phyloP scores from a whole-genome alignment of 2,888 invertebrate species.

The Eudemis profundana region DNA sequence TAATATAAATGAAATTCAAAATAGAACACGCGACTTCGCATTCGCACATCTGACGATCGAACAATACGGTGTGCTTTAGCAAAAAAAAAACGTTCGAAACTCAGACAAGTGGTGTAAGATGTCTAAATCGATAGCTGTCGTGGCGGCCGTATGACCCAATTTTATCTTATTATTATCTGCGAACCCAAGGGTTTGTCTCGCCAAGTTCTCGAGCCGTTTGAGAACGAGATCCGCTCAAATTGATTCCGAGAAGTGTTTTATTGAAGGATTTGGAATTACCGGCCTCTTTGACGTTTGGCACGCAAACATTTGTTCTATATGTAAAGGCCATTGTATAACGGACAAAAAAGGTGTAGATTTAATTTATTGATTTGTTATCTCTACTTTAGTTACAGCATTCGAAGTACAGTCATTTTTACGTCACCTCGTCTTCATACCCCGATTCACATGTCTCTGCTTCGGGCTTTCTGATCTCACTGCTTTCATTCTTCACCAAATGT shows the following conservation, averaged over 20 bases:
- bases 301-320: not conserved
- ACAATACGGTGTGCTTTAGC: not conserved
- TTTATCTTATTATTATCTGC: conserved; percentile 52
- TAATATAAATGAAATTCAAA: not conserved
- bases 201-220: conserved; percentile 44
- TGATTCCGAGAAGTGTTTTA: conserved; percentile 25
- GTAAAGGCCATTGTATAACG: not conserved
- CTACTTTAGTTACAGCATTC: too few relatives aligned
- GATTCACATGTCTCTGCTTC: too few relatives aligned
- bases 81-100: not conserved
- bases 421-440: too few relatives aligned
- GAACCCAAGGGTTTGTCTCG: conserved; percentile 48
- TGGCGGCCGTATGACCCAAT: conserved; percentile 76
- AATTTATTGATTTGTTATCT: not conserved
- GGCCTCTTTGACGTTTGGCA: conserved; percentile 3
- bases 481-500: not conserved
- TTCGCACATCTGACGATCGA: not conserved
- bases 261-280: conserved; percentile 25
- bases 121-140: conserved; percentile 73
- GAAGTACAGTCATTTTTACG: too few relatives aligned
- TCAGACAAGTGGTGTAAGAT: conserved; percentile 60
- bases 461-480: too few relatives aligned
- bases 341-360: not conserved
- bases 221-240: conserved; percentile 19
- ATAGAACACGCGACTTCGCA: not conserved